phyloP scores from a whole-genome alignment of 2,888 invertebrate genomes.

The Calameuta filiformis region DNA sequence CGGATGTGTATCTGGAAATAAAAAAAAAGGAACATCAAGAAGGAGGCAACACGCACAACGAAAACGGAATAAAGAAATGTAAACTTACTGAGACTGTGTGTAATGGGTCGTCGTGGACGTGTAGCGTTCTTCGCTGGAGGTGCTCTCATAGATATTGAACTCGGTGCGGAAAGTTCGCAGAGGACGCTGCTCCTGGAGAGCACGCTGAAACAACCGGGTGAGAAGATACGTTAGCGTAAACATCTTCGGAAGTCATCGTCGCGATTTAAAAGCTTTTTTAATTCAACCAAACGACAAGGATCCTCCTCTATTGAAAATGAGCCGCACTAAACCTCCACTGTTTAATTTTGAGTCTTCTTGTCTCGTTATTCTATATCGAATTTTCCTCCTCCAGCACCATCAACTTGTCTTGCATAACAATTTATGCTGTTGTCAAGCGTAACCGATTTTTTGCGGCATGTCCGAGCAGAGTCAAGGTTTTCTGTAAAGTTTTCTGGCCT shows the following conservation, averaged over 20 bases:
- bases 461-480: not conserved
- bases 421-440: not conserved
- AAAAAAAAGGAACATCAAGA: too few relatives aligned
- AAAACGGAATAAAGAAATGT: not conserved
- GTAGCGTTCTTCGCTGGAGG: constrained; percentile 73
- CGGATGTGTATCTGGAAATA: constrained; percentile 49
- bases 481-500: not conserved
- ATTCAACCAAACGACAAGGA: not conserved
- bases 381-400: not conserved
- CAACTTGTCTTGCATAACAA: not conserved
- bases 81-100: constrained; percentile 73
- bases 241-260: constrained; percentile 29
- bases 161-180: constrained; percentile 85
- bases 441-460: not conserved
- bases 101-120: constrained; percentile 74
- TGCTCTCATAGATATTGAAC: constrained; percentile 80
- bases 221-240: constrained; percentile 49
- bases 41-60: not conserved
- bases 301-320: not conserved
- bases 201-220: constrained; percentile 60
- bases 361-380: not conserved
- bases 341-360: not conserved
- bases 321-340: not conserved
- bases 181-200: constrained; percentile 68
- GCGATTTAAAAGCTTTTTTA: not conserved